Base-by-base conservation (phyloP, 1,140 invertebrate species). In the Zaprionus vittiger region DNA sequence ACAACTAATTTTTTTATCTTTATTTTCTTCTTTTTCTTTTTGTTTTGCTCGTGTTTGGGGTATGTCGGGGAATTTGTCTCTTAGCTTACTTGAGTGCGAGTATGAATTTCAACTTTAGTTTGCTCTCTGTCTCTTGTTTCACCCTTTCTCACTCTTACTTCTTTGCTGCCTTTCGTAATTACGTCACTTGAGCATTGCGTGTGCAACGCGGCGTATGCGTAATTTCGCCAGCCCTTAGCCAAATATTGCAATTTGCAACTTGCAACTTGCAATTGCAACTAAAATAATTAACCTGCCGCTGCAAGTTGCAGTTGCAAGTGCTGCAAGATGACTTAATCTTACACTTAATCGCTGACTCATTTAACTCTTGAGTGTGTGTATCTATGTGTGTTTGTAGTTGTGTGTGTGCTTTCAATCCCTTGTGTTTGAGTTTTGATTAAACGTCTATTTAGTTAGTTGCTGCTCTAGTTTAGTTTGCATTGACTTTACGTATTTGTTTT, bases 31-130 rank as follows among this genome's bases (percentile, higher is more conserved):
- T 60, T 64, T 63, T 60, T 37, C 20, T 61, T 34, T 12, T 65
- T 11, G 31, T 34, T 34, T 34, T 34, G 9, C 70, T 64, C 34
- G 55, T 63, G 26, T 20, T 49, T 57, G 49, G 55, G 26, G 41
- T 47, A 64, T 63, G 63, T 60, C 24, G 26, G 65, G 31, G 28
- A 59, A 72, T 85, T 67, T 90, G 82, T 91, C 77, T 82, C 76
- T 67, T 67, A 80, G 80, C 78, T 90, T 91, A 76, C 76, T 91
- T 86, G 77, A 82, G 86, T 89, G 85, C 86, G 85, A 90, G 86
- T 89, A 89, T 91, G 85, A 90, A 85, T 90, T 90, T 90, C 85
- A 90, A 87, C 79, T 77, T 85, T 90, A 89, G 85, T 89, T 87
- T 83, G 54, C 70, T 75, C 38, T 62, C 66, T 62, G 24, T 60